Conservation (phyloP, 1,140 invertebrate species). For the Helicoverpa armigera region DNA sequence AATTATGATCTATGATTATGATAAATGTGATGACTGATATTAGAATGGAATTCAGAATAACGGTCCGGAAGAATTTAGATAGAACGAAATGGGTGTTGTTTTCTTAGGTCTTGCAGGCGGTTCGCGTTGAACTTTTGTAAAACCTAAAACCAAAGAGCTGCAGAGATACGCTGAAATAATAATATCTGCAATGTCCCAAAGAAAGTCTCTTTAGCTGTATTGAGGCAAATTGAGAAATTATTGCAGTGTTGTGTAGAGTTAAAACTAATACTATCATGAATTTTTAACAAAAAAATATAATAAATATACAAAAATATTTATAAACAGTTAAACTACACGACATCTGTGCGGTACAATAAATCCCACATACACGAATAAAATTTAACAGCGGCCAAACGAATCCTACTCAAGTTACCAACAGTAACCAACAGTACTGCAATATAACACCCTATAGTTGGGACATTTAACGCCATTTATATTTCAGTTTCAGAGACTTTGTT, state of each 20-base stretch:
- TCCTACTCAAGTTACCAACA: conserved; percentile 2
- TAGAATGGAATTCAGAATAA: conserved; percentile 3
- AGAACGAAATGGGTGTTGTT: background rate
- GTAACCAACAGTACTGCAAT: conserved; percentile 18
- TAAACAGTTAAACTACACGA: background rate
- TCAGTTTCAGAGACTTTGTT: no score
- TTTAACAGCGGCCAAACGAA: background rate
- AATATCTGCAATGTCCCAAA: background rate
- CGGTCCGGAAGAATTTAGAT: background rate
- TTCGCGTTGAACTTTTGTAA: no score
- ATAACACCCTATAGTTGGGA: conserved; percentile 9
- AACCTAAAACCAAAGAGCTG: no score
- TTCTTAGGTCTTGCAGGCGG: no score
- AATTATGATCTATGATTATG: conserved; percentile 47
- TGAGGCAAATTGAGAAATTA: no score
- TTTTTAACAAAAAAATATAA: no score
- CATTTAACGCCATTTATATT: conserved; percentile 13
- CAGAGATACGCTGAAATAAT: background rate
- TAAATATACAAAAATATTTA: background rate
- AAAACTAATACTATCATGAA: no score
- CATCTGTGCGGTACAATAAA: background rate
- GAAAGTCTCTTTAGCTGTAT: background rate
- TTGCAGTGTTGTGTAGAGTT: no score
- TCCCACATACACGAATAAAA: conserved; percentile 20
- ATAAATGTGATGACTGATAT: conserved; percentile 15